A percentile compares a stretch with the other conserved stretches of the same genome.
These are phyloP conservation scores for Galago senegalensis DNA, from an alignment of 2,797 vertebrate species.

Conservation along the genomic window DNA sequence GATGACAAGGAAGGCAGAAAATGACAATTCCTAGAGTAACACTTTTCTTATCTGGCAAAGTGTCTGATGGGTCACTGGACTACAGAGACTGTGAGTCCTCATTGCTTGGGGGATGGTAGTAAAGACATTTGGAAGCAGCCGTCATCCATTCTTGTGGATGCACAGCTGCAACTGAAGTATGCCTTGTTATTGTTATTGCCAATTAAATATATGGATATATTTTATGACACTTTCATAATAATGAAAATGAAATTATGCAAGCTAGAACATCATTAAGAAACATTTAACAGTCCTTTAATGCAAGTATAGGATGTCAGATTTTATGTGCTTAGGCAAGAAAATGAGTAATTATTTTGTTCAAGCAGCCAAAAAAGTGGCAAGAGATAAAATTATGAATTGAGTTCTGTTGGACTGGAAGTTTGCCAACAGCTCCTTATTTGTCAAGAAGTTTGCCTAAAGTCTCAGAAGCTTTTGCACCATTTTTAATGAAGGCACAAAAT, in stretches of 20 bases:
- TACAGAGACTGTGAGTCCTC: neutral
- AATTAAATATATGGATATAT: slow-evolving; percentile 57
- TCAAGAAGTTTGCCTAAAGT: slow-evolving; percentile 69
- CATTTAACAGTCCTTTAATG: slow-evolving; percentile 61
- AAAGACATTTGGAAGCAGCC: neutral
- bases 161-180: neutral
- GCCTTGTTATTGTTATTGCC: slow-evolving; percentile 49
- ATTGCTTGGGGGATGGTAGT: neutral
- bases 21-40: neutral
- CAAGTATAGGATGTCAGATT: slow-evolving; percentile 52
- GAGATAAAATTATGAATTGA: slow-evolving; percentile 64
- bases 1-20: neutral
- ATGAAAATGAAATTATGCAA: slow-evolving; percentile 74
- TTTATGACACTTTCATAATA: slow-evolving; percentile 62
- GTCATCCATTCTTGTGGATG: neutral
- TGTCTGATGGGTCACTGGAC: neutral
- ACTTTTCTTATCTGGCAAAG: neutral
- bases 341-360: slow-evolving; percentile 74
- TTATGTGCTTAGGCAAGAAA: slow-evolving; percentile 63
- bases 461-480: neutral
- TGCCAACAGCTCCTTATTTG: slow-evolving; percentile 51
- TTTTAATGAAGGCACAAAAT: slow-evolving; percentile 48
- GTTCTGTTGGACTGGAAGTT: slow-evolving; percentile 48
- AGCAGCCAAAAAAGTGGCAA: slow-evolving; percentile 66
- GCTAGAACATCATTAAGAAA: slow-evolving; percentile 62